A percentile compares a stretch with the other conserved stretches of the same genome.
Conservation (phyloP, 2,113 vertebrate species). For the Aythya baeri region DNA sequence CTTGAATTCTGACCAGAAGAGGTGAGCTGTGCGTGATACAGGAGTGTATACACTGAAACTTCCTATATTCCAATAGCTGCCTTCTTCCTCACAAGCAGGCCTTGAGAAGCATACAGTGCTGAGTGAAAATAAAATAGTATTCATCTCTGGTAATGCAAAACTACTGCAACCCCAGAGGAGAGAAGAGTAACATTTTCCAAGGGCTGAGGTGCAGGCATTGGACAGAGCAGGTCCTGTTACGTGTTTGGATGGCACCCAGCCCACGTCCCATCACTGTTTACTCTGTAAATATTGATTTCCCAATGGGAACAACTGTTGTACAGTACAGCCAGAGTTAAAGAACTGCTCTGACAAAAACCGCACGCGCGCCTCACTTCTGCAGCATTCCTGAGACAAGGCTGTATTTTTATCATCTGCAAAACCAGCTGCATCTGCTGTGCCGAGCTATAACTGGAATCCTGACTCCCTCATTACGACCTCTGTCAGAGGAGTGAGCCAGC, state of each 20-base stretch:
- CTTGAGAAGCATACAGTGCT: background rate
- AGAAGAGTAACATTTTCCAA: background rate
- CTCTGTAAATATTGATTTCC: conserved; percentile 46
- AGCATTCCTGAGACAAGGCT: conserved; percentile 67
- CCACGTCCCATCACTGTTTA: background rate
- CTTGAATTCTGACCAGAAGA: background rate
- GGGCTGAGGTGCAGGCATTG: background rate
- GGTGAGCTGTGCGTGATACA: background rate
- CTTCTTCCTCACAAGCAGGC: background rate
- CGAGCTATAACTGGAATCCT: conserved; percentile 60
- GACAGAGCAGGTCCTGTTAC: background rate
- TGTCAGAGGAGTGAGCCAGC: background rate
- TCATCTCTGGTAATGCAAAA: background rate
- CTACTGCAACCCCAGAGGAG: background rate
- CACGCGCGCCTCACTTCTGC: conserved; percentile 10
- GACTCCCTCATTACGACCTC: conserved; percentile 64
- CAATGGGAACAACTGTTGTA: conserved; percentile 1
- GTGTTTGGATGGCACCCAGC: conserved; percentile 29
- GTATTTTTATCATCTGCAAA: conserved; percentile 69
- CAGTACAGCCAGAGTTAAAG: conserved; percentile 59
- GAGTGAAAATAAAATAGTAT: background rate
- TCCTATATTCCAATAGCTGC: background rate
- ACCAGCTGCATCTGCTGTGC: conserved; percentile 55
- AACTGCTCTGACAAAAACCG: background rate
- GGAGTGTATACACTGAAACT: background rate